Base-by-base conservation (phyloP, 2,113 vertebrate genomes). In the Athene noctua region DNA sequence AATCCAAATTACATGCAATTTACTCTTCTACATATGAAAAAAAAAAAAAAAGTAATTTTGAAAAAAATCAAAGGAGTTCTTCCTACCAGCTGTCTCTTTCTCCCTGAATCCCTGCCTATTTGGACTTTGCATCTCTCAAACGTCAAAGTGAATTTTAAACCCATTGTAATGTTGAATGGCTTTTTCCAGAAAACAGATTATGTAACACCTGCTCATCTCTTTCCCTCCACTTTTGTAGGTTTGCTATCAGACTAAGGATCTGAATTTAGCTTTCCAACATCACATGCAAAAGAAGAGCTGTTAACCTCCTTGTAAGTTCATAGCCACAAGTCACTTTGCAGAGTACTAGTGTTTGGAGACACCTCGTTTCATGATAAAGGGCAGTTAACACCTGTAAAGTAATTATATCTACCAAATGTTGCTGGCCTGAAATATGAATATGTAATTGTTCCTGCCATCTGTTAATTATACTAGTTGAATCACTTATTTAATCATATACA, bases 331-430 rank as follows among this genome's bases (percentile, higher is more conserved):
- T 96, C 96, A 97, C 94, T 97, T 97, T 97, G 90, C 87, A 46
- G 85, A 89, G 90, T 49, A 95, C 96, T 44, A 91, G 91, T 92
- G 94, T 80, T 97, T 72, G 82, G 92, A 97, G 96, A 97, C 88
- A 95, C 89, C 95, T 98, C 88, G 29, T 96, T 97, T 89, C 92
- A 88, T 16, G 26, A 97, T 71, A 94, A 97, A 97, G 97, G 97
- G 96, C 97, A 98, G 96, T 96, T 98, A 98, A 97, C 98, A 98
- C 98, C 98, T 98, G 98, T 98, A 98, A 97, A 97, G 97, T 98
- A 98, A 98, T 98, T 98, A 98, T 97, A 98, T 96, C 97, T 97
- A 98, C 98, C 98, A 98, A 98, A 98, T 98, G 98, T 77, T 97
- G 95, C 94, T 98, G 98, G 98, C 97, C 97, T 97, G 95, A 95